Conservation (phyloP, 2,888 invertebrate species). For the Caenorhabditis imperialis region DNA sequence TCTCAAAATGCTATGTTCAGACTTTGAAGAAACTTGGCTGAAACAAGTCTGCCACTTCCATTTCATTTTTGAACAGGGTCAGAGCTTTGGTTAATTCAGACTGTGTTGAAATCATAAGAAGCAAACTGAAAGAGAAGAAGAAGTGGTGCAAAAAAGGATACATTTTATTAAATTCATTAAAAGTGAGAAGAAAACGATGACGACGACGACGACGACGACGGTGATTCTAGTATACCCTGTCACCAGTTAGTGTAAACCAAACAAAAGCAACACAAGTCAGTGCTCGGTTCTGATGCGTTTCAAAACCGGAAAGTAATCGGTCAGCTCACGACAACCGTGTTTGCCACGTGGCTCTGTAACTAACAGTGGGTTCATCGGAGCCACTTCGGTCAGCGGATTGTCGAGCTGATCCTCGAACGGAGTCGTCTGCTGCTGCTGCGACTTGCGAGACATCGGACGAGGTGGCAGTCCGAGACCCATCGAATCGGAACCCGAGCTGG, state of each 20-base stretch:
- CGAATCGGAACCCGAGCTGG: constrained; percentile 55
- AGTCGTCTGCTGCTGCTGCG: constrained; percentile 43
- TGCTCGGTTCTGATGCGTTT: constrained; percentile 33
- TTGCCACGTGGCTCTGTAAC: constrained; percentile 17
- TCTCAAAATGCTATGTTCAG: no score
- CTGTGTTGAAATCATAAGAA: no score
- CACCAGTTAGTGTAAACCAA: neutral
- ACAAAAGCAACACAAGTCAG: constrained; percentile 11
- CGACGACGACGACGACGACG: no score
- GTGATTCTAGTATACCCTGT: no score
- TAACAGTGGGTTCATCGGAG: constrained; percentile 46
- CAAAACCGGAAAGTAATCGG: constrained; percentile 37
- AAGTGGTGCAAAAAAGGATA: neutral
- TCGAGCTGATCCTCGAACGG: constrained; percentile 41
- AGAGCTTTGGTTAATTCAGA: no score
- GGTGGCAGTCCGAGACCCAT: constrained; percentile 55
- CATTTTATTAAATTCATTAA: neutral
- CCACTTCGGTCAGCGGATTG: constrained; percentile 25
- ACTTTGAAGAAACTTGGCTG: no score
- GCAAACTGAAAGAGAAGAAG: no score
- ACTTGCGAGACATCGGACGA: constrained; percentile 41
- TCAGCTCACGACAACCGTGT: constrained; percentile 29
- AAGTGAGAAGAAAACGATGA: no score
- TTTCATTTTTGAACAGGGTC: neutral
- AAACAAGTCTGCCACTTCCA: no score